Evolutionary conservation across 2,797 vertebrate species (phyloP), one percentile per base, ranked within the genome.

Genomic region (Chiroxiphia lanceolata): DNA sequence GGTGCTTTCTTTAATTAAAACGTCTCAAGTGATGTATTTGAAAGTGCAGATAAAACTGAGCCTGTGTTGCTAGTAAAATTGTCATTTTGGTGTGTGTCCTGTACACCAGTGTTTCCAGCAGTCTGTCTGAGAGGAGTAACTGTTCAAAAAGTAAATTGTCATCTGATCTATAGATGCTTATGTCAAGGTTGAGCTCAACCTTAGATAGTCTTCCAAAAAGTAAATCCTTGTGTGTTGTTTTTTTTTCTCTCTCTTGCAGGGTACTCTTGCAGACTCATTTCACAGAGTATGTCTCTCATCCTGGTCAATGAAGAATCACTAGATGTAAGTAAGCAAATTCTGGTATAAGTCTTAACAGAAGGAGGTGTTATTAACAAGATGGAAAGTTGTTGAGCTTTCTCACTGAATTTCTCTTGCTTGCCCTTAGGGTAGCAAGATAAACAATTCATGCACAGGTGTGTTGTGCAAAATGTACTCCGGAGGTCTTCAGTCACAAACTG

Each of bases 201-300:
- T 65, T 48, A 54, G 48, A 13, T 47, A 40, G 15, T 53, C 12
- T 53, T 91, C 10, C 7, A 47, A 33, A 80, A 68, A 88, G 5
- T 60, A 81, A 90, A 48, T 72, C 4, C 4, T 29, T 85, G 3
- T 72, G 5, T 83, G 72, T 40, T 76, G 50, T 42, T 67, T 21
- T 80, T 57, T 40, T 71, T 44, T 17, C 56, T 57, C 81, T 74
- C 64, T 89, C 61, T 97, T 97, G 63, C 88, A 99, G 99, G 99
- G 85, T 99, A 99, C 93, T 99, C 99, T 81, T 99, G 99, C 97
- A 98, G 97, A 72, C 97, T 99, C 93, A 98, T 99, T 90, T 99
- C 99, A 56, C 99, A 99, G 92, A 99, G 98, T 94, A 99, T 99
- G 99, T 99, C 99, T 97, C 99, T 99, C 91, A 98, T 99, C 97